Base-by-base conservation (phyloP, 2,797 vertebrate genomes). In the Xiphophorus birchmanni region DNA sequence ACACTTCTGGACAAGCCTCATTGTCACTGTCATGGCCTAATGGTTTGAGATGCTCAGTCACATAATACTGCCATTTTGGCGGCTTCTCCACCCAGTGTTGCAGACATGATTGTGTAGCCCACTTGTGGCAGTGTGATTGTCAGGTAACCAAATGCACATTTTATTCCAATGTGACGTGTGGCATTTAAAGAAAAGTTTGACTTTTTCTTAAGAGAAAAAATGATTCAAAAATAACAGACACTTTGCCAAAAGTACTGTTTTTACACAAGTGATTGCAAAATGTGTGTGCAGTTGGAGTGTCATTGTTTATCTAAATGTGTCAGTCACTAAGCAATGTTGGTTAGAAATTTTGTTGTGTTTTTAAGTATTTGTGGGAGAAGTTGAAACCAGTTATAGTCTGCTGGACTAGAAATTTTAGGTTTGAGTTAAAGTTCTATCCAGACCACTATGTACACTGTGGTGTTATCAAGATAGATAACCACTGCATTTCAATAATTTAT, bases 1-100 rank as follows among this genome's bases (percentile, higher is more conserved):
- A 91, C 84, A 91, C 82, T 86, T 92, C 82, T 88, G 87, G 91
- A 90, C 88, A 84, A 88, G 91, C 85, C 87, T 92, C 87, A 89
- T 90, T 91, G 93, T 91, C 81, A 81, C 73, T 90, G 90, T 90
- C 90, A 91, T 85, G 91, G 88, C 90, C 86, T 86, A 87, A 89
- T 89, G 91, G 82, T 87, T 87, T 86, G 86, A 86, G 87, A 89
- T 89, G 86, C 81, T 90, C 77, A 29, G 73, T 83, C 21, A 17
- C 82, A 88, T 90, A 87, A 90, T 86, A 80, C 72, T 83, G 79
- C 81, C 86, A 82, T 88, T 87, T 87, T 87, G 72, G 65, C 74
- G 58, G 78, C 77, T 80, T 81, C 86, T 88, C 78, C 77, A 69
- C 79, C 75, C 74, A 79, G 74, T 44, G 44, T 69, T 84, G 73